phyloP scores from a whole-genome alignment of 2,888 invertebrate genomes.

The Drosophila sordidapex region DNA sequence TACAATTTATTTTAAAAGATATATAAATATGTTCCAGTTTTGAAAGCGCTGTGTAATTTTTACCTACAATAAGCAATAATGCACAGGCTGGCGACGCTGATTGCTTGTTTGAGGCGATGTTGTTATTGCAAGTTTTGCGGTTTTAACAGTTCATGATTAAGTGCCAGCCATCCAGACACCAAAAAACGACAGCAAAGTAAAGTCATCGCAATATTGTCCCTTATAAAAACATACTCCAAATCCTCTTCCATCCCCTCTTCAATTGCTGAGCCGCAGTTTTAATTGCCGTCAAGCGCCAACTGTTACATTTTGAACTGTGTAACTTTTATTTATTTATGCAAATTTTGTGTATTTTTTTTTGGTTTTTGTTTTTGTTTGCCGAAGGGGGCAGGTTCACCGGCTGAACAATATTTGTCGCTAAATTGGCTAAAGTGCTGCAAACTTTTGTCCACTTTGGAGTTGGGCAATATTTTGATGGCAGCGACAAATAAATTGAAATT shows the following conservation, averaged over 20 bases:
- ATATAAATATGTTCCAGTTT: not conserved
- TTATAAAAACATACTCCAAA: slow-evolving; percentile 29
- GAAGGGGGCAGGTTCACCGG: not conserved
- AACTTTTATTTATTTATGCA: slow-evolving; percentile 80
- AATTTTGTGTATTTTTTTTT: slow-evolving; percentile 50
- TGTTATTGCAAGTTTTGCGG: slow-evolving; percentile 56
- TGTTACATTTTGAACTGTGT: slow-evolving; percentile 64
- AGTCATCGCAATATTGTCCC: slow-evolving; percentile 12
- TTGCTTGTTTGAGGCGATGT: not conserved
- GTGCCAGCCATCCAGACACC: slow-evolving; percentile 59
- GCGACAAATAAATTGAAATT: slow-evolving; percentile 67
- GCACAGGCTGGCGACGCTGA: not conserved
- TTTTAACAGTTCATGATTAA: slow-evolving; percentile 73
- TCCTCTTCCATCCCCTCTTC: slow-evolving; percentile 6
- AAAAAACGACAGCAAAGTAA: slow-evolving; percentile 44
- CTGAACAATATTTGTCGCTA: slow-evolving; percentile 63
- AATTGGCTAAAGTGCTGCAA: slow-evolving; percentile 66
- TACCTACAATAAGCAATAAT: not conserved
- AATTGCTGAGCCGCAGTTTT: slow-evolving; percentile 35
- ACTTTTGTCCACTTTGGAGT: slow-evolving; percentile 46
- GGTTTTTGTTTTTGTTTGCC: not conserved
- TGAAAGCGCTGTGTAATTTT: not conserved
- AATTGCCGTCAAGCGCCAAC: slow-evolving; percentile 75
- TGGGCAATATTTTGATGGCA: slow-evolving; percentile 49
- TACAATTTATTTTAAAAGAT: not conserved